Evolutionary conservation across 2,113 vertebrate species (phyloP).

Genomic region (Todiramphus chloris): DNA sequence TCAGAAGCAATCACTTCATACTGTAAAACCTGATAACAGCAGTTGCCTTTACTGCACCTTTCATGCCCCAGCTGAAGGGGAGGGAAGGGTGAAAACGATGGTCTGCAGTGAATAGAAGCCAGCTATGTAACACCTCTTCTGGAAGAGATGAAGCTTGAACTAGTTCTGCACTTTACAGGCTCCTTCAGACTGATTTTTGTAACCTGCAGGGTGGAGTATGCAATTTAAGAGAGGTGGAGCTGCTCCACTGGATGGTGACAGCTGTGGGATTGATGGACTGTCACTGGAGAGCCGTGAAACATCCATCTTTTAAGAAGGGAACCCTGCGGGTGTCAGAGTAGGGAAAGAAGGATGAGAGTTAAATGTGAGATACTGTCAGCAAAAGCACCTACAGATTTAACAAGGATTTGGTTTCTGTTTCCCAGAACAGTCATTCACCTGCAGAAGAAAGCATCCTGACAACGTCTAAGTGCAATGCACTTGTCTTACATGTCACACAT

Average conservation of each 20-base stretch:
- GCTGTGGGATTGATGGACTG: neutral
- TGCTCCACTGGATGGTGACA: neutral
- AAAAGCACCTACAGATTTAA: neutral
- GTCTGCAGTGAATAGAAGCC: neutral
- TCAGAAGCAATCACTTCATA: neutral
- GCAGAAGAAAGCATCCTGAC: neutral
- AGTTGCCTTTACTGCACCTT: neutral
- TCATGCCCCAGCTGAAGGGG: neutral
- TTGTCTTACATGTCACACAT: neutral
- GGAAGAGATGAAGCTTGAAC: neutral
- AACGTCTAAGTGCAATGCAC: neutral
- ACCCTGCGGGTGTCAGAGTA: neutral
- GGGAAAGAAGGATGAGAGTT: neutral
- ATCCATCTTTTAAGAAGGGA: neutral
- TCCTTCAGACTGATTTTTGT: neutral
- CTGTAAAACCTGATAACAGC: neutral
- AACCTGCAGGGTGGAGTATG: neutral
- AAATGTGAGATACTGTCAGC: conserved; percentile 3
- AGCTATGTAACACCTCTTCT: neutral
- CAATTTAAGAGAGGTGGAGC: neutral
- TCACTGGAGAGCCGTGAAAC: neutral
- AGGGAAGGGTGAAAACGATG: neutral
- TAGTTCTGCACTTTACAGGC: neutral
- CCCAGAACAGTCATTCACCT: neutral
- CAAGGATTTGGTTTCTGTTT: neutral